Evolutionary conservation across 2,797 vertebrate genomes (phyloP), one percentile per base, ranked within the genome.

Genomic region (Anguilla marmorata): DNA sequence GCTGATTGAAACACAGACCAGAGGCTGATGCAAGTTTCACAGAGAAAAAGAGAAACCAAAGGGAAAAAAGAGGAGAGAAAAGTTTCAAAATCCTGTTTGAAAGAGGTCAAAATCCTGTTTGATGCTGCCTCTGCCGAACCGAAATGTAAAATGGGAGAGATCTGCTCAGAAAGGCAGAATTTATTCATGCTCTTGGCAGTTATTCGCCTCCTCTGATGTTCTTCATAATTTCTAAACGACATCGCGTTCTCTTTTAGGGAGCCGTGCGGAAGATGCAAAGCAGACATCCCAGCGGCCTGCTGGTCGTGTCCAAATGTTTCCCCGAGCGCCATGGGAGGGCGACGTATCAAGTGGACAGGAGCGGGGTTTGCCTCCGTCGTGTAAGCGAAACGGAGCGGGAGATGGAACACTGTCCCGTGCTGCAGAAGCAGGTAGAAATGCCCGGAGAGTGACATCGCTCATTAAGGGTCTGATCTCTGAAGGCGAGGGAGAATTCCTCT

Each of bases 91-190:
- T n/a, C n/a, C n/a, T n/a, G n/a, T n/a, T 87, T 87, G 87, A 91
- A 90, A 89, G 90, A 93, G 94, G 91, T 90, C 89, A 92, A 93
- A 72, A 93, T 93, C 91, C 91, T 90, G 8, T 85, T 84, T 85
- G 66, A 86, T 92, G 92, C 92, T 93, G 93, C 90, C 93, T 94
- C 92, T 93, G 93, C 92, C 92, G 89, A 94, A 92, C 91, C 92
- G 91, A 89, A 92, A 94, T 91, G 60, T n/a, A 63, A 66, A 91
- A 93, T 80, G 90, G 87, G 72, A 91, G 89, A 89, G 27, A 86
- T 58, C 19, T 9, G 69, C 33, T 60, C 37, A 66, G 48, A 63
- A 50, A 48, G 11, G 50, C 30, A 19, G 37, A 27, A 60, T 86
- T 72, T 50, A 79, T 16, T 8, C 69, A 48, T 3, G 69, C 41